Evolutionary conservation across 1,140 invertebrate genomes (phyloP).

Genomic region (Artemia franciscana): DNA sequence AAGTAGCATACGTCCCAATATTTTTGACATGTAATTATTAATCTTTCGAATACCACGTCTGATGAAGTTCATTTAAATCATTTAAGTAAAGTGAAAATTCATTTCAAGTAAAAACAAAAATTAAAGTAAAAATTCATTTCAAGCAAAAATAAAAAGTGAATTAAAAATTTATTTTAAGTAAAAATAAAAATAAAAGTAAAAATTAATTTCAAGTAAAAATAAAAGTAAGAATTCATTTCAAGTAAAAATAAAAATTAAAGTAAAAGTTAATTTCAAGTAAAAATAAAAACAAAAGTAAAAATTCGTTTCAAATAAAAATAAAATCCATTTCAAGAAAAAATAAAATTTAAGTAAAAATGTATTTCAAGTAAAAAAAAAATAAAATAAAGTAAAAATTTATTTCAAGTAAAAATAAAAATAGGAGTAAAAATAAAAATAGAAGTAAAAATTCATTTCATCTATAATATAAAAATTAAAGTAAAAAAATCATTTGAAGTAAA

Average conservation of each 20-base stretch:
- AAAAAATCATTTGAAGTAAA: no score
- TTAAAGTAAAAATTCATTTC: background rate
- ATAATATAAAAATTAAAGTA: no score
- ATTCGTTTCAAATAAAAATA: background rate
- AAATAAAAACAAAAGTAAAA: background rate
- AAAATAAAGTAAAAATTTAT: no score
- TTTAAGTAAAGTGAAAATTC: background rate
- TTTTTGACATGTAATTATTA: no score
- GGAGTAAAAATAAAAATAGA: background rate
- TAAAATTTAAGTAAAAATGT: background rate
- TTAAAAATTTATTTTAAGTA: background rate
- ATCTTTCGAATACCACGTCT: no score
- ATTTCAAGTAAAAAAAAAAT: no score
- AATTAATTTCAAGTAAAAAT: background rate
- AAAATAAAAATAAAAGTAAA: background rate
- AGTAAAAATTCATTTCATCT: background rate
- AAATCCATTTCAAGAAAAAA: background rate
- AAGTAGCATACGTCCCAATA: no score
- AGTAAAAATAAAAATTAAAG: background rate
- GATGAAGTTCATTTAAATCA: background rate
- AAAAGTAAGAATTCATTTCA: background rate
- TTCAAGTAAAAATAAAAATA: no score
- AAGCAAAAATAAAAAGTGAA: background rate
- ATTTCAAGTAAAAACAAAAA: background rate
- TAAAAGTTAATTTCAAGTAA: background rate